These are phyloP conservation scores for Cercopithecus mona DNA, from an alignment of 2,113 vertebrate species.

Conservation along the genomic window DNA sequence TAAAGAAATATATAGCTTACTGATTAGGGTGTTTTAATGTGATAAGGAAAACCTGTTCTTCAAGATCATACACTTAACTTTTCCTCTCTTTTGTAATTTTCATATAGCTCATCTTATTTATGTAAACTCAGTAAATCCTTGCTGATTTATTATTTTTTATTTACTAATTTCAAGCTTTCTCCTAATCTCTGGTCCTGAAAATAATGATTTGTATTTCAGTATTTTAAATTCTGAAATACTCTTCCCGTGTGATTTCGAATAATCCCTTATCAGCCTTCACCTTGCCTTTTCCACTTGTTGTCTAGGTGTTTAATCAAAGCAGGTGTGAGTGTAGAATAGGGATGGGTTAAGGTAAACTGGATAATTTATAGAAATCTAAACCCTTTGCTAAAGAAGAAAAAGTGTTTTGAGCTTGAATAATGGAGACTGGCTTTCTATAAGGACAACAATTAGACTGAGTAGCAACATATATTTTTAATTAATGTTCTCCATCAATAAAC, in stretches of 20 bases:
- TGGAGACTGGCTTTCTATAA: not conserved
- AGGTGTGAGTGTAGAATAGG: not conserved
- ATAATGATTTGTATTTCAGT: constrained; percentile 1
- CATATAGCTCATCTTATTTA: not conserved
- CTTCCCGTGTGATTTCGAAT: not conserved
- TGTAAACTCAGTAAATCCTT: constrained; percentile 19
- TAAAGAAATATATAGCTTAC: not conserved
- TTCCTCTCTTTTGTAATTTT: constrained; percentile 25
- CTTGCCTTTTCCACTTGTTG: not conserved
- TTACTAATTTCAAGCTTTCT: not conserved
- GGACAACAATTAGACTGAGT: not conserved
- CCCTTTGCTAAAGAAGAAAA: not conserved
- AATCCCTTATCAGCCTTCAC: not conserved
- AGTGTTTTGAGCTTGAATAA: not conserved
- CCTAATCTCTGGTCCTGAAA: constrained; percentile 3
- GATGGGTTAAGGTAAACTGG: not conserved
- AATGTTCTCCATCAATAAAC: not conserved
- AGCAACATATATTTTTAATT: not conserved
- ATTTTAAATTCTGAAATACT: not conserved
- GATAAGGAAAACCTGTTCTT: not conserved
- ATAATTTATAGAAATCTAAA: not conserved
- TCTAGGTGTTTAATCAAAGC: not conserved
- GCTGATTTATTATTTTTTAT: not conserved
- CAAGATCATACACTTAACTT: not conserved
- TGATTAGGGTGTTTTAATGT: not conserved